Percentiles rank a stretch among this genome's conserved stretches.
These are phyloP conservation scores for Clusia tigrina DNA, from an alignment of 2,888 invertebrate genomes.

Conservation along the genomic window DNA sequence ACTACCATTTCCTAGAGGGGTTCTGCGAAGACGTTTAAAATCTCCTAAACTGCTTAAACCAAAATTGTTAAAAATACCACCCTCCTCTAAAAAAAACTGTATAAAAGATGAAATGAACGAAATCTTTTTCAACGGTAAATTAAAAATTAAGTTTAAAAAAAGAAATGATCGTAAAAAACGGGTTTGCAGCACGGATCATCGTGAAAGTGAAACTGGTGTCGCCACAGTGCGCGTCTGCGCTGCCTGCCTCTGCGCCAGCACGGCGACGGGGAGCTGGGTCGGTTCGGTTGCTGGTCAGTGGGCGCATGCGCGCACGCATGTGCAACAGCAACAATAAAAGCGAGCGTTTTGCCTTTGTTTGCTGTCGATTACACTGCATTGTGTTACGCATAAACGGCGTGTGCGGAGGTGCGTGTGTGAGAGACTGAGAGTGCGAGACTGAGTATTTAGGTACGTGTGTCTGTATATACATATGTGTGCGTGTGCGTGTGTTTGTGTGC, in stretches of 20 bases:
- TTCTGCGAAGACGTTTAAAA: no score
- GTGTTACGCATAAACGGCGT: background rate
- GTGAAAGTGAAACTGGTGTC: conserved; percentile 6
- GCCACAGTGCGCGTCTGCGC: background rate
- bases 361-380: conserved; percentile 4
- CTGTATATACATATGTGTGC: no score
- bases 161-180: background rate
- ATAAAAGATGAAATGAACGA: no score
- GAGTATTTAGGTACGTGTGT: no score
- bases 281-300: background rate
- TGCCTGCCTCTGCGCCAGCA: no score
- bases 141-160: background rate
- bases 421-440: no score
- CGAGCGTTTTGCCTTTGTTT: background rate
- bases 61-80: background rate
- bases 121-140: no score
- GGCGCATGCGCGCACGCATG: background rate
- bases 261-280: no score
- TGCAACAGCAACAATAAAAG: background rate
- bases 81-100: background rate
- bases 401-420: no score
- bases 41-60: background rate
- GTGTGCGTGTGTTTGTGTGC: no score
- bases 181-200: background rate
- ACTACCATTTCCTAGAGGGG: no score